phyloP scores from a whole-genome alignment of 1,140 invertebrate genomes.

The Fopius arisanus region DNA sequence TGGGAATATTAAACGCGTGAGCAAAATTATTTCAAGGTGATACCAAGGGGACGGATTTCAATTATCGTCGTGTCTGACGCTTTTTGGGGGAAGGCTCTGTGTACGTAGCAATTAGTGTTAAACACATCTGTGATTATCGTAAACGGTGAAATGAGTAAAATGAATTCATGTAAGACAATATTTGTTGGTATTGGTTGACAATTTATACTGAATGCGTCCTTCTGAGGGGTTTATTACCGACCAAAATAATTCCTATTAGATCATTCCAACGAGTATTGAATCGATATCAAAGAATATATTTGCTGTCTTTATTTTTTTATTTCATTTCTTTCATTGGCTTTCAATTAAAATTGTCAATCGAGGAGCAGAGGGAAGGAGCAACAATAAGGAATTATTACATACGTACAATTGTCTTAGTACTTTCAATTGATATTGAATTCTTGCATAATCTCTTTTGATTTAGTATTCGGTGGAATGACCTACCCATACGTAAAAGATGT shows the following conservation, averaged over 20 bases:
- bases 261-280: too few relatives aligned
- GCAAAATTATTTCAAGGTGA: slow-evolving; percentile 4
- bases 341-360: too few relatives aligned
- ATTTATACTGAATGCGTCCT: neutral
- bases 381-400: neutral
- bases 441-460: neutral
- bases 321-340: too few relatives aligned
- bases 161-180: slow-evolving; percentile 39
- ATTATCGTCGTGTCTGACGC: slow-evolving; percentile 38
- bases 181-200: slow-evolving; percentile 13
- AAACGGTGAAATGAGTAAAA: slow-evolving; percentile 33
- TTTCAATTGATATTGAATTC: too few relatives aligned
- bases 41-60: neutral
- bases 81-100: slow-evolving; percentile 44
- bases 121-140: slow-evolving; percentile 56
- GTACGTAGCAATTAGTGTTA: slow-evolving; percentile 51
- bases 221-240: neutral
- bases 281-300: too few relatives aligned
- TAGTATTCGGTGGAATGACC: neutral
- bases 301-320: too few relatives aligned
- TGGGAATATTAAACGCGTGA: slow-evolving; percentile 17
- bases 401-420: too few relatives aligned
- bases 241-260: neutral
- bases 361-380: too few relatives aligned
- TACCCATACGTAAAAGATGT: neutral